These are phyloP conservation scores for Lonchura striata DNA, from an alignment of 2,113 vertebrate genomes.

Conservation along the genomic window DNA sequence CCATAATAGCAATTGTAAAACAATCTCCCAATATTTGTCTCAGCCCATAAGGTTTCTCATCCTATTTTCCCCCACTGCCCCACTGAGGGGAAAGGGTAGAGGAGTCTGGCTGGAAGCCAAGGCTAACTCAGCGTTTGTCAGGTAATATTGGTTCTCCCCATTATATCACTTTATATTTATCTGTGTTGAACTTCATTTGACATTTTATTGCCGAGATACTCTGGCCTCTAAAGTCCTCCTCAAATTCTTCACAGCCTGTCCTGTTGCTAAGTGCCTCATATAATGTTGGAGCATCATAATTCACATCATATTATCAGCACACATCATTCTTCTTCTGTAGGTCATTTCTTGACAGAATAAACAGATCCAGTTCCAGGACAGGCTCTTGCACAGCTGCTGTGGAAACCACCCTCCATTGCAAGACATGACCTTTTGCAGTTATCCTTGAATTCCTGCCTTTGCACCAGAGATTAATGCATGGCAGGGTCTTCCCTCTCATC, in stretches of 20 bases:
- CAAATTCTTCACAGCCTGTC: neutral
- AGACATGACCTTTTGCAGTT: neutral
- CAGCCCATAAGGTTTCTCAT: neutral
- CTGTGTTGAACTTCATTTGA: neutral
- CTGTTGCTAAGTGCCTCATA: neutral
- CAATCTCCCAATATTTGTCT: neutral
- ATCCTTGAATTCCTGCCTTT: neutral
- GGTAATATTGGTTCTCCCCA: neutral
- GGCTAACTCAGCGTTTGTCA: neutral
- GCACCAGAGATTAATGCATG: neutral
- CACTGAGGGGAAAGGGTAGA: neutral
- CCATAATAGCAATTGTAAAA: accelerated
- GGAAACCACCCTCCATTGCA: neutral
- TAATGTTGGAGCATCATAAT: neutral
- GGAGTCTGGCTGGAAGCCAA: neutral
- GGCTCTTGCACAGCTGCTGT: neutral
- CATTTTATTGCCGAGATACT: neutral
- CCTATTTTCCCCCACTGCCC: neutral
- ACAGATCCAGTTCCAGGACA: neutral
- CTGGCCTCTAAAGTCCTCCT: neutral
- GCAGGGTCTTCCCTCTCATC: neutral
- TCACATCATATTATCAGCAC: neutral
- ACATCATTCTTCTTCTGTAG: neutral
- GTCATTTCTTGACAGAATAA: neutral
- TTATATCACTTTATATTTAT: neutral